Percentiles rank a stretch among this genome's conserved stretches.
Evolutionary conservation across 2,113 vertebrate genomes (phyloP).

Genomic region (Lanius ludovicianus): DNA sequence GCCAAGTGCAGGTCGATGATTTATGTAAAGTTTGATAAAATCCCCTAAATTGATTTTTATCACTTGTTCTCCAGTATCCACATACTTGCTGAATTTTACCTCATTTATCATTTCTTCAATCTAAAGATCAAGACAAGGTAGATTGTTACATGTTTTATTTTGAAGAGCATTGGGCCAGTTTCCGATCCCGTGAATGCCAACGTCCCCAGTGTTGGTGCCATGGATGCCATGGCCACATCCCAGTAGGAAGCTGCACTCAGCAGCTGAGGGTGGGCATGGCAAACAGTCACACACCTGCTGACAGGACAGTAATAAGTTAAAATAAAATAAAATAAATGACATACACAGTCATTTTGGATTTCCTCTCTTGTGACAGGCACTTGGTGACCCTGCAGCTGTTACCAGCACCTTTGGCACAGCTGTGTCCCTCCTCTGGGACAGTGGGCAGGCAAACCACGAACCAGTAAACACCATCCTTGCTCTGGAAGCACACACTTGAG

Average conservation of each 20-base stretch:
- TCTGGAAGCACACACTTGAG: not conserved
- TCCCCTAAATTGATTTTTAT: slow-evolving; percentile 83
- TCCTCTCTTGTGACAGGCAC: not conserved
- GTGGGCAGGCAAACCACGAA: not conserved
- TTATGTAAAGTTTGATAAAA: slow-evolving; percentile 90
- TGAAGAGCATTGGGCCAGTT: not conserved
- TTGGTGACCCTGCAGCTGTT: not conserved
- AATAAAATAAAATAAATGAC: too few relatives aligned
- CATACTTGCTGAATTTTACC: slow-evolving; percentile 86
- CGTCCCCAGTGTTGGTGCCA: accelerated
- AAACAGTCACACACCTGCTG: not conserved
- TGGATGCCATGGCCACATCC: not conserved
- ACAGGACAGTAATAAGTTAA: not conserved
- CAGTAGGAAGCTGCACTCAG: not conserved
- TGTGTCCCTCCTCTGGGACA: not conserved
- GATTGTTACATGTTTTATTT: not conserved
- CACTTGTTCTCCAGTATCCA: slow-evolving; percentile 82
- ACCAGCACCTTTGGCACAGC: not conserved
- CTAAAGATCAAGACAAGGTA: slow-evolving; percentile 64
- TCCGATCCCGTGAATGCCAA: accelerated
- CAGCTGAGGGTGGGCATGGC: not conserved
- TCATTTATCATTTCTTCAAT: slow-evolving; percentile 91
- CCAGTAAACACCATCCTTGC: not conserved
- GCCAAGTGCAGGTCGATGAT: slow-evolving; percentile 86
- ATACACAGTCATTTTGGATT: not conserved